Conservation (phyloP, 1,140 invertebrate species). For the Ganaspis sp. region DNA sequence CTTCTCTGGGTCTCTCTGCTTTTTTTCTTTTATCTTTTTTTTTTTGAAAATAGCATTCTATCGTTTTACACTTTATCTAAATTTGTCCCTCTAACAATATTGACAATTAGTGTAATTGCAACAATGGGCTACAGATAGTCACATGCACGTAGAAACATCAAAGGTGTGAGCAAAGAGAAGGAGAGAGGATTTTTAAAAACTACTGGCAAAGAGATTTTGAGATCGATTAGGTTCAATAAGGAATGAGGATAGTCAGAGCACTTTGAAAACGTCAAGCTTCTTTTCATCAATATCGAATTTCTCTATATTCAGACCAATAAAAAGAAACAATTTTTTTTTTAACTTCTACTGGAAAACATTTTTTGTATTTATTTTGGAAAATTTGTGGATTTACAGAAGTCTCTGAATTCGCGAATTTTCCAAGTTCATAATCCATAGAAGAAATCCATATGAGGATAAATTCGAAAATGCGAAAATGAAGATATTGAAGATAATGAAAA, state of each 20-base stretch:
- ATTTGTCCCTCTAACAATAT: conserved; percentile 42
- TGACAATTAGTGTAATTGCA: conserved; percentile 54
- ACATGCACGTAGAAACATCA: conserved; percentile 60
- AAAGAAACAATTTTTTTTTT: too few species aligned
- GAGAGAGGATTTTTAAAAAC: conserved; percentile 16
- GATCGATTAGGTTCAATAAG: background rate
- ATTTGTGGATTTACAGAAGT: too few species aligned
- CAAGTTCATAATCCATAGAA: too few species aligned
- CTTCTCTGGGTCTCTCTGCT: conserved; percentile 25
- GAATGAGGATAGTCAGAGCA: background rate
- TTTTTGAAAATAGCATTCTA: conserved; percentile 21
- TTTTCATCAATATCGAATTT: background rate
- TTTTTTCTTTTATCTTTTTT: background rate
- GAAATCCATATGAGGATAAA: too few species aligned
- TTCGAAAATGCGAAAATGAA: too few species aligned
- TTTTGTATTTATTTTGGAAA: too few species aligned
- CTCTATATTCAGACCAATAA: too few species aligned
- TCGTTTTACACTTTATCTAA: conserved; percentile 48
- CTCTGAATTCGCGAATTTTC: too few species aligned
- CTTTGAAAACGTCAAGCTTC: background rate
- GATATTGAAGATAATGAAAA: too few species aligned
- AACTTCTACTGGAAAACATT: too few species aligned
- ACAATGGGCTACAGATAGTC: conserved; percentile 45
- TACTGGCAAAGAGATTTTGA: background rate
- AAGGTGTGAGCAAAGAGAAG: conserved; percentile 42